Evolutionary conservation across 1,140 invertebrate species (phyloP), one percentile per base, ranked within the genome.

Genomic region (Magallana gigas): DNA sequence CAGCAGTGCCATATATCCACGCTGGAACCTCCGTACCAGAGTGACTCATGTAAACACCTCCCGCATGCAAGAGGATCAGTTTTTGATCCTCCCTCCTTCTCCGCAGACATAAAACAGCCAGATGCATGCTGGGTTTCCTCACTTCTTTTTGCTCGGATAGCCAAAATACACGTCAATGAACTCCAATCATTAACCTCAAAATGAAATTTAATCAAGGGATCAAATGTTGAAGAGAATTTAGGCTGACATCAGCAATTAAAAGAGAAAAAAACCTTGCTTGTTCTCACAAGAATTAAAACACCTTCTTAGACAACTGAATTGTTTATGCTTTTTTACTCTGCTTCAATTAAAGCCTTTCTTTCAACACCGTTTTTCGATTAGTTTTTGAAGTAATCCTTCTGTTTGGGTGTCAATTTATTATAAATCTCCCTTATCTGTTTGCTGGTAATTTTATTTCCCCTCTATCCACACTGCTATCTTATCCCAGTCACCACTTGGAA

Each of bases 371-470:
- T n/a, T 64, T 18, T 64, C 5, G 16, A 64, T 64, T 64, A 64
- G 16, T 64, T 62, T 14, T 64, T 64, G 16, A 36, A 76, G 23
- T 29, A 9, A 76, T 0, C 12, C 36, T 11, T 64, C 12, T 29
- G 68, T 76, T 76, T 36, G 68, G 18, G 68, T 76, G 68, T 76
- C 23, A 76, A 76, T 76, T 76, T 29, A 76, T 36, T 76, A 76
- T 76, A 76, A 76, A 76, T 76, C 68, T 76, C 68, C 18, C 12
- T 29, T 76, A 76, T 76, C 68, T 76, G 9, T 18, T 29, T 8
- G 23, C 8, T 9, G 12, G 9, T 36, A 76, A 76, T 76, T 76
- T 12, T 23, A 36, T 76, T 76, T 76, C 18, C 36, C 36, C 8
- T 76, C 68, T 76, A 76, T 76, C 68, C 36, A 3, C 18, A 18